A percentile compares a stretch with the other conserved stretches of the same genome.
Conservation (phyloP, 2,113 vertebrate species). For the Clarias magur region DNA sequence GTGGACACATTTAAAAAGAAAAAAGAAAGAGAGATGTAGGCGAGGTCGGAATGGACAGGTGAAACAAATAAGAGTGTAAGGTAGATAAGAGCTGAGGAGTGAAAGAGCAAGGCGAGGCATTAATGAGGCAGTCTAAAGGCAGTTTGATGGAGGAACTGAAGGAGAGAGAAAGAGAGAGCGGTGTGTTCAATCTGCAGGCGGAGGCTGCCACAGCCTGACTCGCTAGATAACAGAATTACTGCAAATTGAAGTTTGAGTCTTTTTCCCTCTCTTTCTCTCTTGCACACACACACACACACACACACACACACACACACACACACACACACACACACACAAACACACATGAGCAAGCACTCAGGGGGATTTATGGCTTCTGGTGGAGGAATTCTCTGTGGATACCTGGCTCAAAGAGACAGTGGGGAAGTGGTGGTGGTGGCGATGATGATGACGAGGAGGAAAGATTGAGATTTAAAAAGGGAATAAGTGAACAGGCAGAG, state of each 20-base stretch:
- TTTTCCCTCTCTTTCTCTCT: constrained; percentile 37
- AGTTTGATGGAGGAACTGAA: neutral
- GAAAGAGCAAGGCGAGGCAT: constrained; percentile 36
- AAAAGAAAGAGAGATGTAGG: constrained; percentile 28
- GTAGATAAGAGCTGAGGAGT: constrained; percentile 48
- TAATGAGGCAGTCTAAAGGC: constrained; percentile 29
- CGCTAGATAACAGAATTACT: constrained; percentile 75
- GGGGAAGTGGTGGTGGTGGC: neutral
- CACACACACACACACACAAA: constrained; percentile 5
- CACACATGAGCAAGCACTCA: constrained; percentile 2
- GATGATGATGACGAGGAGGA: neutral
- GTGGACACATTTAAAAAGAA: constrained; percentile 31
- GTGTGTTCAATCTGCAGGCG: constrained; percentile 59
- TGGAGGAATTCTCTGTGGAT: constrained; percentile 52
- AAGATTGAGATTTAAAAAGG: constrained; percentile 32
- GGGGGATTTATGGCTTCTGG: constrained; percentile 56
- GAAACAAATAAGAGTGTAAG: constrained; percentile 23
- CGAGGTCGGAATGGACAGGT: neutral
- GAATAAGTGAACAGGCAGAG: constrained; percentile 1
- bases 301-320: neutral
- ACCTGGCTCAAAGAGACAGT: constrained; percentile 34
- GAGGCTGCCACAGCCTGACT: constrained; percentile 56
- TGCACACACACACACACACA: constrained; percentile 5
- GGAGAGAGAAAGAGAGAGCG: constrained; percentile 23
- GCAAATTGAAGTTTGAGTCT: constrained; percentile 69